phyloP scores from a whole-genome alignment of 2,797 vertebrate genomes.

The Argya squamiceps region DNA sequence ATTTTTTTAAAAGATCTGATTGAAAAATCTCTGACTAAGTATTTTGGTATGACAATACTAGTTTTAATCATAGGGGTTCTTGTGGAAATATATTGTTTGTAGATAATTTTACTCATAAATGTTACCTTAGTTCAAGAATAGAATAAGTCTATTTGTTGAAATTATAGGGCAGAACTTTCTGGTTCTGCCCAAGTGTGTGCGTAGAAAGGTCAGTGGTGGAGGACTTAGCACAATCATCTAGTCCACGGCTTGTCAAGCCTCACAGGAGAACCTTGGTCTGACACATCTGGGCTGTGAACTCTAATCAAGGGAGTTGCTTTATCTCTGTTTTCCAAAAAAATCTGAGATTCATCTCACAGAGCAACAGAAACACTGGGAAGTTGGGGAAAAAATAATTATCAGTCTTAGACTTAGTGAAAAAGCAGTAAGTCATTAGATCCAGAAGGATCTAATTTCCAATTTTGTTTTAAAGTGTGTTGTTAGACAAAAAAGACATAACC shows the following conservation, averaged over 20 bases:
- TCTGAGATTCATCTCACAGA: not conserved
- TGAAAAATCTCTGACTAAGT: not conserved
- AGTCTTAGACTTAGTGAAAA: not conserved
- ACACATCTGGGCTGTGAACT: not conserved
- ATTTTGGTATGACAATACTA: not conserved
- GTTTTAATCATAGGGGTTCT: not conserved
- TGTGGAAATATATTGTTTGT: not conserved
- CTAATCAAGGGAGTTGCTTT: not conserved
- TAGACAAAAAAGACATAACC: not conserved
- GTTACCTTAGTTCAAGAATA: not conserved
- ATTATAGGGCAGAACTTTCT: not conserved
- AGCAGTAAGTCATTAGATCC: not conserved
- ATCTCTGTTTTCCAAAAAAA: not conserved
- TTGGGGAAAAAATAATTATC: not conserved
- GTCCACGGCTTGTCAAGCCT: not conserved
- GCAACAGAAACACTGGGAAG: not conserved
- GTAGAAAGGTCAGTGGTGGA: not conserved
- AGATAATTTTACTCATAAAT: not conserved
- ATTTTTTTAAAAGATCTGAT: not conserved
- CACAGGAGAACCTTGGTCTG: not conserved
- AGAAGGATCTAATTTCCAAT: not conserved
- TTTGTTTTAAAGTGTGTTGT: not conserved
- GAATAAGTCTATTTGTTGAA: not conserved
- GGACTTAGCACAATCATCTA: not conserved
- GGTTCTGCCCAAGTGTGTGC: not conserved